These are phyloP conservation scores for Anhinga rufa DNA, from an alignment of 2,113 vertebrate species.

Conservation along the genomic window DNA sequence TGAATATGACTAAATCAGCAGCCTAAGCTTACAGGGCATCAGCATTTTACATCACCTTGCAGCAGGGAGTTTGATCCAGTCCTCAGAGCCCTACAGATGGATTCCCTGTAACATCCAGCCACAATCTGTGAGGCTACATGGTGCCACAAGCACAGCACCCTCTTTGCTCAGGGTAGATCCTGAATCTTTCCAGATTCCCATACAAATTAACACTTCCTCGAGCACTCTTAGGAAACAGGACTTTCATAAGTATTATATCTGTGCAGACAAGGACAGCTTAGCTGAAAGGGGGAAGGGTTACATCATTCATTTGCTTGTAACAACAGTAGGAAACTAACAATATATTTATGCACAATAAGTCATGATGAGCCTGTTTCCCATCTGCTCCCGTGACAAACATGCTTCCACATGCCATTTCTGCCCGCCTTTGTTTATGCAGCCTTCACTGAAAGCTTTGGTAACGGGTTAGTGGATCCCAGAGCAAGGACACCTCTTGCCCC, in stretches of 20 bases:
- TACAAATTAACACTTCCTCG: background rate
- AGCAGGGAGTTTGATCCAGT: background rate
- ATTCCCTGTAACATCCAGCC: background rate
- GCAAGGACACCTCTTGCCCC: background rate
- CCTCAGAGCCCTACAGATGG: background rate
- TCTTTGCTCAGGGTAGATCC: background rate
- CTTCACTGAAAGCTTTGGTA: background rate
- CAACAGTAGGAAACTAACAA: background rate
- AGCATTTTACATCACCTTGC: background rate
- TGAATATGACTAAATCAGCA: rapidly evolving
- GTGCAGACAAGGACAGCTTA: background rate
- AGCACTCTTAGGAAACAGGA: background rate
- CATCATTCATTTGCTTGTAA: background rate
- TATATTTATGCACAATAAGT: background rate
- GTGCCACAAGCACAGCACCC: background rate
- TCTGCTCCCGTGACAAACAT: background rate
- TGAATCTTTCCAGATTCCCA: background rate
- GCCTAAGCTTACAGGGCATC: background rate
- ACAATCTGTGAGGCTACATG: rapidly evolving
- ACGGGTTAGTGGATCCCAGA: background rate
- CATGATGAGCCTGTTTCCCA: background rate
- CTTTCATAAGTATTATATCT: background rate
- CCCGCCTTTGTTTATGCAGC: background rate
- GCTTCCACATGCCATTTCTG: background rate
- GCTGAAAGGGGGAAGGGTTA: background rate